Conservation (phyloP, 2,113 vertebrate genomes). For the Cyprinus carpio region DNA sequence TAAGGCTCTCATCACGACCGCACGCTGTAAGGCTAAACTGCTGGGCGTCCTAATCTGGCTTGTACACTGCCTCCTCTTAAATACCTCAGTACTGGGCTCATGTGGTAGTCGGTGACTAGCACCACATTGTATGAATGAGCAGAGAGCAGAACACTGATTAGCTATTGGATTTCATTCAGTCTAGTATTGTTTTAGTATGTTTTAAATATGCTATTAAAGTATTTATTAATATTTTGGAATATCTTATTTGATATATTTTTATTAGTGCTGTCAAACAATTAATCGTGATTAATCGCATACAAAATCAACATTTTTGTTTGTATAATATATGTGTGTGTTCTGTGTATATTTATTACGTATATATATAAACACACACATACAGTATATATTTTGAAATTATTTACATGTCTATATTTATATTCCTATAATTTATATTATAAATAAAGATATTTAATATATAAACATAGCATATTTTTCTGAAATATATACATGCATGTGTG, state of each 20-base stretch:
- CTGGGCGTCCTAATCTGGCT: constrained; percentile 22
- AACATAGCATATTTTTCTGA: too few relatives aligned
- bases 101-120: constrained; percentile 49
- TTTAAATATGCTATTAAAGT: background rate
- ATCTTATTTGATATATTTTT: background rate
- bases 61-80: constrained; percentile 37
- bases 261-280: background rate
- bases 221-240: background rate
- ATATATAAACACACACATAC: too few relatives aligned
- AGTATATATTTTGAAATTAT: too few relatives aligned
- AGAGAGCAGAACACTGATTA: background rate
- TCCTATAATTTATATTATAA: too few relatives aligned
- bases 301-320: too few relatives aligned
- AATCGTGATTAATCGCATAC: too few relatives aligned
- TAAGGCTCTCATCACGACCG: constrained; percentile 20
- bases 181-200: background rate
- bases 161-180: background rate
- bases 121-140: constrained; percentile 32
- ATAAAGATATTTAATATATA: too few relatives aligned
- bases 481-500: too few relatives aligned
- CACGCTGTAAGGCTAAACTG: constrained; percentile 19
- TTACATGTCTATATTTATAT: too few relatives aligned
- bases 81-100: constrained; percentile 43
- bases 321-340: too few relatives aligned
- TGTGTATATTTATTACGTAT: too few relatives aligned